Evolutionary conservation across 2,113 vertebrate genomes (phyloP).

Genomic region (Scytalopus superciliaris): DNA sequence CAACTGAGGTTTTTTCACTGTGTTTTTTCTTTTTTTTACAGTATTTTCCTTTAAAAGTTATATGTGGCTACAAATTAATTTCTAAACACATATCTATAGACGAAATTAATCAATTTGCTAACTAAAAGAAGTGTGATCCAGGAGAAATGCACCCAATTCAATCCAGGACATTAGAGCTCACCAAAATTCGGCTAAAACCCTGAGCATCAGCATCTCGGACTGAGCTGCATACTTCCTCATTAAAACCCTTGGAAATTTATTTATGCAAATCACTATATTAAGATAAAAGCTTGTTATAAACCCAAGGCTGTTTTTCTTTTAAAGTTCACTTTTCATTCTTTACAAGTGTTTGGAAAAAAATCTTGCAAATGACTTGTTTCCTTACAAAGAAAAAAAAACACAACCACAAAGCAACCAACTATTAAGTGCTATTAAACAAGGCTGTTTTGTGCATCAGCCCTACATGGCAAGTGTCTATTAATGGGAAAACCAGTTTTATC

Average conservation of each 20-base stretch:
- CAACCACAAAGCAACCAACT: neutral
- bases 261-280: neutral
- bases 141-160: neutral
- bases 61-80: neutral
- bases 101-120: neutral
- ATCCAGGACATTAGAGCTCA: neutral
- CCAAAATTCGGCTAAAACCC: neutral
- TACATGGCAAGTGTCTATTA: neutral
- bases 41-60: neutral
- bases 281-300: constrained; percentile 6
- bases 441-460: neutral
- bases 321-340: neutral
- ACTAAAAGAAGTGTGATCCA: neutral
- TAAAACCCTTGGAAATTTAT: neutral
- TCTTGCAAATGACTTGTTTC: neutral
- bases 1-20: neutral
- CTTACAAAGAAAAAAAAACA: neutral
- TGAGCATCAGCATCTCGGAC: neutral
- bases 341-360: neutral
- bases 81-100: neutral
- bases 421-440: neutral
- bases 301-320: neutral
- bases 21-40: neutral
- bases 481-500: neutral
- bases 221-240: neutral